These are phyloP conservation scores for Antheraea assamensis DNA, from an alignment of 2,888 invertebrate species.

Conservation along the genomic window DNA sequence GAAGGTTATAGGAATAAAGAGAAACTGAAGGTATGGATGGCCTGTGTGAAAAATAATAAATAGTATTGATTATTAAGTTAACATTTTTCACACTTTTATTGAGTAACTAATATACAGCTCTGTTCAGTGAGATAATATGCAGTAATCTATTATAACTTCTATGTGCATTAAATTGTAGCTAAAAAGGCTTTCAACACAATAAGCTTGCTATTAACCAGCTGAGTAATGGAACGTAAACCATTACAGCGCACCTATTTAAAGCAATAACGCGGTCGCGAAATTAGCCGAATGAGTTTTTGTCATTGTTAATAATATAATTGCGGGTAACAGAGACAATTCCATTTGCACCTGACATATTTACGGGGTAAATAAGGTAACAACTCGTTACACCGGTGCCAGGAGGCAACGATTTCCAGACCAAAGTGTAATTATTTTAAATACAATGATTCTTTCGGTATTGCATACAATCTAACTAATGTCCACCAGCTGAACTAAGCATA, in stretches of 20 bases:
- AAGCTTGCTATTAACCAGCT: conserved; percentile 12
- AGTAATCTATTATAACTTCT: background rate
- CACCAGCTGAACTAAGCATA: too few species aligned
- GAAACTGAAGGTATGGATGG: too few species aligned
- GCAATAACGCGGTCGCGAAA: conserved; percentile 14
- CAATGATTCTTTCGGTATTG: background rate
- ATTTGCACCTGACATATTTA: conserved; percentile 46
- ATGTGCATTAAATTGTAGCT: background rate
- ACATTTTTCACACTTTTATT: too few species aligned
- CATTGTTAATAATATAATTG: conserved; percentile 42
- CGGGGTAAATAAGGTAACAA: conserved; percentile 44
- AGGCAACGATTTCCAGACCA: background rate
- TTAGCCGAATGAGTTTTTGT: conserved; percentile 31
- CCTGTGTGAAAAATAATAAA: too few species aligned
- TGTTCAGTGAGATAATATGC: background rate
- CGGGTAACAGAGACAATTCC: conserved; percentile 33
- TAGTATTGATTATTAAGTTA: too few species aligned
- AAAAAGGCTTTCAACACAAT: background rate
- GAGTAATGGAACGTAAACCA: conserved; percentile 11
- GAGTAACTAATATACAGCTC: too few species aligned
- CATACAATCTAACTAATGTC: background rate
- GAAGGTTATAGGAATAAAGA: too few species aligned
- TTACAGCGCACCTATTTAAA: conserved; percentile 16
- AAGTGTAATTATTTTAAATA: conserved; percentile 3
- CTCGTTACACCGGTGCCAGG: conserved; percentile 36